A percentile compares a stretch with the other conserved stretches of the same genome.
phyloP scores from a whole-genome alignment of 1,140 invertebrate species.

The Macrostomum lignano region DNA sequence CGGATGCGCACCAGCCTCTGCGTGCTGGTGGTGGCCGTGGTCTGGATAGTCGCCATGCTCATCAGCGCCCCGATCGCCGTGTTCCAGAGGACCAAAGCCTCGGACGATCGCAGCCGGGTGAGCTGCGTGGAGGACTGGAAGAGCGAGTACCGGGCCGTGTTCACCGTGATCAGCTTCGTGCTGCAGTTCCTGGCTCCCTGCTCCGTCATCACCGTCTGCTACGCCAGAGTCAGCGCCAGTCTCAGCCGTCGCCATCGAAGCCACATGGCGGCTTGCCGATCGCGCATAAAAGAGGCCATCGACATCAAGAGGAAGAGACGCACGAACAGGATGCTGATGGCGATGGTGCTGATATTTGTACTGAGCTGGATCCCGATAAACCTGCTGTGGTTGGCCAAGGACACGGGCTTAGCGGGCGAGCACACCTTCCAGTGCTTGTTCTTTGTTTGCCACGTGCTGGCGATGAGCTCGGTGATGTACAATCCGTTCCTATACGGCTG shows the following conservation, averaged over 20 bases:
- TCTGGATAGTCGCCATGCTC: slow-evolving; percentile 59
- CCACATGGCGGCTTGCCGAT: slow-evolving; percentile 37
- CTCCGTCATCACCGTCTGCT: slow-evolving; percentile 67
- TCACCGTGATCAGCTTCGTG: slow-evolving; percentile 54
- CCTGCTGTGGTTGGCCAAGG: slow-evolving; percentile 14
- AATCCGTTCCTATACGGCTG: slow-evolving; percentile 73
- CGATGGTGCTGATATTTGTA: slow-evolving; percentile 79
- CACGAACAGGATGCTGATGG: slow-evolving; percentile 61
- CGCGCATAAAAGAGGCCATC: slow-evolving; percentile 32
- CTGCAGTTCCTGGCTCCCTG: slow-evolving; percentile 79
- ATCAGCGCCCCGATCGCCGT: slow-evolving; percentile 69
- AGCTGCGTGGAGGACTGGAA: slow-evolving; percentile 69
- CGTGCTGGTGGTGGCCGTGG: slow-evolving; percentile 48
- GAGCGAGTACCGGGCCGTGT: slow-evolving; percentile 36
- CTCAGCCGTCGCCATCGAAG: slow-evolving; percentile 35
- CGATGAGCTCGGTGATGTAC: slow-evolving; percentile 71
- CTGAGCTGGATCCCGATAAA: slow-evolving; percentile 84
- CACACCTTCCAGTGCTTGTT: too few relatives aligned
- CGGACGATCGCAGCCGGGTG: slow-evolving; percentile 9
- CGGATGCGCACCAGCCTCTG: slow-evolving; percentile 46
- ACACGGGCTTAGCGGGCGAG: too few relatives aligned
- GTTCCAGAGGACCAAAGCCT: slow-evolving; percentile 30
- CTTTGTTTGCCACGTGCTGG: too few relatives aligned
- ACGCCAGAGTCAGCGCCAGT: slow-evolving; percentile 58
- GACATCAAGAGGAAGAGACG: slow-evolving; percentile 39